Base-by-base conservation (phyloP, 2,113 vertebrate species). In the Castor canadensis region DNA sequence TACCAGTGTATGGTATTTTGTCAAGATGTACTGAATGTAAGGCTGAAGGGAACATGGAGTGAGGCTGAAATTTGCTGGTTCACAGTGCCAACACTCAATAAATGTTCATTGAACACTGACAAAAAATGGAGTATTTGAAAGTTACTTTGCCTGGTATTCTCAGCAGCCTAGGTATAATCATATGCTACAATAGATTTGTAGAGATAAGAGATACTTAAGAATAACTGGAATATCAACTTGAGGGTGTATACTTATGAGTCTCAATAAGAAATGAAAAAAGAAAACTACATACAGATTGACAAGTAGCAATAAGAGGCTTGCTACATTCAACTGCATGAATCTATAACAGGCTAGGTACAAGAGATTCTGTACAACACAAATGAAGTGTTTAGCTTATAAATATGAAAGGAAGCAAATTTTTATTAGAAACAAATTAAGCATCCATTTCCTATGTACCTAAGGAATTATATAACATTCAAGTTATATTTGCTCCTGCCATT, bases 21-120 rank as follows among this genome's bases (percentile, higher is more conserved):
- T 95, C 85, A 94, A 87, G 52, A 94, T 64, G 45, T 35, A 49
- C 52, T 90, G 45, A 89, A 79, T 1, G 79, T 52, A 89, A 58
- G 54, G 11, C 58, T 67, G 24, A 72, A 28, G 47, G 86, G 10
- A 28, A 87, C 58, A 73, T 7, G 28, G 22, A 77, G 15, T 49
- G 8, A 4, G 66, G 4, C 6, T 89, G 43, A 38, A 12, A 69
- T 38, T 30, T 75, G 28, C 40, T 89, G 9, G 6, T n/a, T 80
- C 43, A n/a, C 43, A 26, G 22, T 13, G 2, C 0, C 22, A n/a
- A 43, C 58, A 62, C 62, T 96, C 71, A 24, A 11, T 30, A 52
- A 52, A 24, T 52, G 24, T 54, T 58, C n/a, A 64, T 49, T 80
- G 58, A 81, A 79, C 66, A 87, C 11, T 56, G 22, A 90, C 28